phyloP scores from a whole-genome alignment of 2,113 vertebrate species.

The Phaethon lepturus region DNA sequence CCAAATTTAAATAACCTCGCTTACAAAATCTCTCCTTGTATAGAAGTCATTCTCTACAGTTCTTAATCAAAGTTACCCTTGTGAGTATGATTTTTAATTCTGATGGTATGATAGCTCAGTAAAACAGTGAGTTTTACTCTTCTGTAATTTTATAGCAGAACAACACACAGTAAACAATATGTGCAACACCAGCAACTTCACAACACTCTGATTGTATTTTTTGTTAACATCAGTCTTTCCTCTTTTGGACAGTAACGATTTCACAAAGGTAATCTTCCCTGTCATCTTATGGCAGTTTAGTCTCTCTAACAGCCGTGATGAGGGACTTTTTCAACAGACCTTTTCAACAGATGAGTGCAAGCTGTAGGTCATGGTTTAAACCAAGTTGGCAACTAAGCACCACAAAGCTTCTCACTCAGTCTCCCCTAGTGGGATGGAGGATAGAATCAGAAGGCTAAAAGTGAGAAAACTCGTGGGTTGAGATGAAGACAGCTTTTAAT shows the following conservation, averaged over 20 bases:
- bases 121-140: background rate
- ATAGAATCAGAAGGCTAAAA: too few relatives aligned
- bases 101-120: background rate
- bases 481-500: too few relatives aligned
- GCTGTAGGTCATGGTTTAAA: too few relatives aligned
- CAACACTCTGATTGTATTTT: background rate
- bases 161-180: fast-evolving
- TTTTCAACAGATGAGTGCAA: too few relatives aligned
- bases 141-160: background rate
- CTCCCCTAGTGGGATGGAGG: too few relatives aligned
- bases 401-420: too few relatives aligned
- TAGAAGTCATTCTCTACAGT: background rate
- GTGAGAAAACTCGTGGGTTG: too few relatives aligned
- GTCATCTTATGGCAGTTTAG: background rate
- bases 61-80: background rate
- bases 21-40: background rate
- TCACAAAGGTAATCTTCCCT: background rate
- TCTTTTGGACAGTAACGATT: background rate
- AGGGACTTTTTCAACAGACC: background rate
- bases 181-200: background rate
- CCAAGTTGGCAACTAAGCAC: too few relatives aligned
- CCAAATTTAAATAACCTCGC: background rate
- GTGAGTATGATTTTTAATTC: background rate
- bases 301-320: background rate
- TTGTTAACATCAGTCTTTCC: background rate